Base-by-base conservation (phyloP, 2,113 vertebrate genomes). In the Gorilla gorilla region DNA sequence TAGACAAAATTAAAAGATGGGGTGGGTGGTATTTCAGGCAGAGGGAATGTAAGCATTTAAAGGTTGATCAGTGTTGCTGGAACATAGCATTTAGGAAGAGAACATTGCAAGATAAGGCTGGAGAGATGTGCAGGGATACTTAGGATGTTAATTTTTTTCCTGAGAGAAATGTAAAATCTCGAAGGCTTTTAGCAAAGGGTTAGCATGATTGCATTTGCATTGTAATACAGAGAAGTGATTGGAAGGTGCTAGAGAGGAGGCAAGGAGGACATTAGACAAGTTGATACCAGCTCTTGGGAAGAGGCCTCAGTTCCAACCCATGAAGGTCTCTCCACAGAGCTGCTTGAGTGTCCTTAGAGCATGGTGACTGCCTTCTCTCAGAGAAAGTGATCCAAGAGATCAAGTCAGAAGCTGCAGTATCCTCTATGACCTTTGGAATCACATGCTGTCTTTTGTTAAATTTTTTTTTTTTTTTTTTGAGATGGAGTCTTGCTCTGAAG, bases 381-480 rank as follows among this genome's bases (percentile, higher is more conserved):
- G 8, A 93, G 32, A 16, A 88, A 66, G 55, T 11, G 20, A 73
- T 80, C 35, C 20, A 76, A 35, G 43, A 81, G 2, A 30, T 92
- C 83, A 93, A 91, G 43, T 25, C 81, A 95, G 57, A 93, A 86
- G 45, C 57, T 70, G 6, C 73, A 76, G 7, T 73, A 73, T 93
- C 72, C 75, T 89, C 72, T 85, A 8, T 94, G 72, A 92, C n/a
- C 70, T 91, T 79, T 52, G 70, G 86, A 95, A 88, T 73, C 55
- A 59, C 20, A 87, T 4, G 10, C 12, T 79, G 13, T 55, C 52
- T 20, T 55, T 55, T 55, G 52, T 55, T 55, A 17, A 18, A 55
- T 55, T 55, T 55, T 55, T 20, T 17, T 55, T 55, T 20, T 55
- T 55, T 55, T 55, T 17, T 55, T 55, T 55, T 55, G 17, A 55